phyloP scores from a whole-genome alignment of 2,888 invertebrate species.

The Cephus nigrinus region DNA sequence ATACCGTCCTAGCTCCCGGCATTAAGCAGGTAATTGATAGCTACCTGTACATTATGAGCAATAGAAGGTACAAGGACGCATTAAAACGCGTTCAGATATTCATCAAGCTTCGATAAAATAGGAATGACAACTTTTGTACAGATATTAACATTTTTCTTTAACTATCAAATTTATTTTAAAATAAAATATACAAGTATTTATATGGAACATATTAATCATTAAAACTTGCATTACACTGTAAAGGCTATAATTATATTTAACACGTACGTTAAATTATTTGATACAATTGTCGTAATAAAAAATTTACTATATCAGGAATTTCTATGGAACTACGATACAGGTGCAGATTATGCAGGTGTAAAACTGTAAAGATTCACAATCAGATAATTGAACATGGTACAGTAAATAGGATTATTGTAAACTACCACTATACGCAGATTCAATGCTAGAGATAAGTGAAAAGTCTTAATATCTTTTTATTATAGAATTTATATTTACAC shows the following conservation, averaged over 20 bases:
- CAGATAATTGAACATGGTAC: neutral
- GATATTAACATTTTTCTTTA: neutral
- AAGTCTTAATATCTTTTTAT: neutral
- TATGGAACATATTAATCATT: neutral
- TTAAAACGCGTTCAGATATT: neutral
- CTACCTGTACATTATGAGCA: neutral
- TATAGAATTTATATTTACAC: neutral
- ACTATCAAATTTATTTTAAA: too few relatives aligned
- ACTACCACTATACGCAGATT: neutral
- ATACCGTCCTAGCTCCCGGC: neutral
- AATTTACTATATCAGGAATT: neutral
- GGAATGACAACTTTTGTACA: neutral
- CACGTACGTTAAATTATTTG: neutral
- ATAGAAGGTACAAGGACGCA: neutral
- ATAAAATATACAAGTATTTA: neutral
- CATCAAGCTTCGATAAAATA: neutral
- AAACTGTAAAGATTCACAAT: neutral
- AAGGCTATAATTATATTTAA: neutral
- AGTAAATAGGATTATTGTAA: neutral
- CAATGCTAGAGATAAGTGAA: neutral
- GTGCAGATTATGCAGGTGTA: neutral
- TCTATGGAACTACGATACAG: neutral
- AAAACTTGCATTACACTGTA: too few relatives aligned
- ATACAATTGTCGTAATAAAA: neutral
- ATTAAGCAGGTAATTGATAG: neutral